Conservation (phyloP, 2,888 invertebrate genomes). For the Coenonympha arcania region DNA sequence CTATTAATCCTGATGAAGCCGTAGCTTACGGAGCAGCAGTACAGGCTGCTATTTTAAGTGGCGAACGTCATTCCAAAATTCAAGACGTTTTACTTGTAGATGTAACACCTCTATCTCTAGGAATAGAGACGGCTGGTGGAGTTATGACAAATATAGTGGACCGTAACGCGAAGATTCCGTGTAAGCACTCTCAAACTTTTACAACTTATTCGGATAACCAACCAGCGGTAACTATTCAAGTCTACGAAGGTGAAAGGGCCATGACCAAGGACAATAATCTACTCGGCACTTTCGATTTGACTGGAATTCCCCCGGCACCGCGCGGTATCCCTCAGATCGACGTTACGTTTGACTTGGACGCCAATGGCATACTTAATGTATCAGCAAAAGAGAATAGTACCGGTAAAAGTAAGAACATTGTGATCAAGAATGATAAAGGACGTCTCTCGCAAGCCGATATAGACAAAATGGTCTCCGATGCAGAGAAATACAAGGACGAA, state of each 20-base stretch:
- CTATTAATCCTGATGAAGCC: constrained; percentile 86
- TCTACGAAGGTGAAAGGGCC: constrained; percentile 83
- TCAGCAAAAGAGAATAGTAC: constrained; percentile 80
- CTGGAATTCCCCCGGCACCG: constrained; percentile 79
- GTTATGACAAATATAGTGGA: constrained; percentile 84
- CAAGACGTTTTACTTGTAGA: constrained; percentile 77
- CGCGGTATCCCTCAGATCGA: constrained; percentile 79
- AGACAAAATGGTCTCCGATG: constrained; percentile 85
- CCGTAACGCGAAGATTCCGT: constrained; percentile 80
- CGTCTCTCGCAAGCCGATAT: constrained; percentile 87
- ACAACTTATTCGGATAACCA: constrained; percentile 88
- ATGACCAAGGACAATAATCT: constrained; percentile 85
- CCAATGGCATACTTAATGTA: constrained; percentile 87
- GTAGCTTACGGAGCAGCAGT: constrained; percentile 85
- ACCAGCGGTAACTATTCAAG: constrained; percentile 80
- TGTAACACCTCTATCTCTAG: constrained; percentile 77
- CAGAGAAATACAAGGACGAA: constrained; percentile 80
- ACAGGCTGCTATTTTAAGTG: constrained; percentile 81
- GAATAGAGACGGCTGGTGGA: constrained; percentile 85
- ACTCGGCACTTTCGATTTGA: constrained; percentile 76
- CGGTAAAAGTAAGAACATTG: constrained; percentile 81
- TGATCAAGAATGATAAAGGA: constrained; percentile 87
- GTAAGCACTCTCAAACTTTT: constrained; percentile 80
- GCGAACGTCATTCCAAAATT: constrained; percentile 81
- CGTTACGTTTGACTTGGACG: constrained; percentile 82